A percentile compares a stretch with the other conserved stretches of the same genome.
These are phyloP conservation scores for Poeciliopsis occidentalis DNA, from an alignment of 2,113 vertebrate genomes.

Conservation along the genomic window DNA sequence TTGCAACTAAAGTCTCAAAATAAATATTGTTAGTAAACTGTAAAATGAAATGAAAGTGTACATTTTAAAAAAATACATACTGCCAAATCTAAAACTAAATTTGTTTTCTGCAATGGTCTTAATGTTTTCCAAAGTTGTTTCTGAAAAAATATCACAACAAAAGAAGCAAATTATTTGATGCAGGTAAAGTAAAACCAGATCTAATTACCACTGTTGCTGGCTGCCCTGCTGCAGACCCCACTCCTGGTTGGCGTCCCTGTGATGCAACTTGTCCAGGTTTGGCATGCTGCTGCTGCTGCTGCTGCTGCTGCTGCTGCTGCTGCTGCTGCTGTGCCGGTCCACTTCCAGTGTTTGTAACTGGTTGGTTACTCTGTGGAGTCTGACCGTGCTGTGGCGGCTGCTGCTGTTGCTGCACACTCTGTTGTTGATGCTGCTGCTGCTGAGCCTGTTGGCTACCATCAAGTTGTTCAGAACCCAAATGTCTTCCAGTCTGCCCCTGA, in stretches of 20 bases:
- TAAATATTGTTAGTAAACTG: neutral
- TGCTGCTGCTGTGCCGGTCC: slow-evolving; percentile 60
- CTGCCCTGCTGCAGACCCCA: slow-evolving; percentile 60
- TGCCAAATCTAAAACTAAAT: neutral
- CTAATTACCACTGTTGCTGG: slow-evolving; percentile 82
- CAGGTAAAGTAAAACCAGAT: neutral
- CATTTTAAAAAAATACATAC: neutral
- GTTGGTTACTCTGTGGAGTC: slow-evolving; percentile 58
- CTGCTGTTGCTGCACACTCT: slow-evolving; percentile 33
- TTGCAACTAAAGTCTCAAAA: too few species aligned
- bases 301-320: slow-evolving; percentile 64
- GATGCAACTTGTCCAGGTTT: slow-evolving; percentile 72
- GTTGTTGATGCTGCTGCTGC: slow-evolving; percentile 61
- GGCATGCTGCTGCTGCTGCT: slow-evolving; percentile 49
- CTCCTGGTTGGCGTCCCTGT: slow-evolving; percentile 70
- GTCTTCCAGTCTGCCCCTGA: slow-evolving; percentile 66
- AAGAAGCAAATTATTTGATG: neutral
- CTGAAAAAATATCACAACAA: neutral
- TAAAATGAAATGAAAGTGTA: too few species aligned
- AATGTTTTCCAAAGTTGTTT: neutral
- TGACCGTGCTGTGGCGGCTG: slow-evolving; percentile 63
- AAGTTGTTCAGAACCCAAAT: slow-evolving; percentile 59
- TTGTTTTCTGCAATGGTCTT: neutral
- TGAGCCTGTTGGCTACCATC: slow-evolving; percentile 66
- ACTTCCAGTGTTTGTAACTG: slow-evolving; percentile 45